phyloP scores from a whole-genome alignment of 2,113 vertebrate species.

The Xiphophorus maculatus region DNA sequence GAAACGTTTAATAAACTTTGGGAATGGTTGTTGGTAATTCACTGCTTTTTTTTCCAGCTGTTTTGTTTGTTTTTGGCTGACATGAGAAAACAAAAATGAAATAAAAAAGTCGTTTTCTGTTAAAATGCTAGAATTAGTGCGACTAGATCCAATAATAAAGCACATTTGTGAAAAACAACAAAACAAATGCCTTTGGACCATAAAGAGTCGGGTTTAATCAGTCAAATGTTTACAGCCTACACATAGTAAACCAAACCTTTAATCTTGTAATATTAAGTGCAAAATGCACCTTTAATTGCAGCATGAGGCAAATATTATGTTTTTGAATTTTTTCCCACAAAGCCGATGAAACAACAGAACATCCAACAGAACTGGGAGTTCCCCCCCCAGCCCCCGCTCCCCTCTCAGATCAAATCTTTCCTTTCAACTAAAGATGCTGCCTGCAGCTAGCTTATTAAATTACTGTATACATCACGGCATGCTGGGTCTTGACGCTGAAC shows the following conservation, averaged over 20 bases:
- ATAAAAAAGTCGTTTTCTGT: too few relatives aligned
- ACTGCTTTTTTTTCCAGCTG: background rate
- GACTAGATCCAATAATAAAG: background rate
- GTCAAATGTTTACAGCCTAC: background rate
- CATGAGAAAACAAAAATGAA: too few relatives aligned
- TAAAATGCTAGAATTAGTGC: background rate
- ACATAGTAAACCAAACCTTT: background rate
- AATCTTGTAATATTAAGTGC: background rate
- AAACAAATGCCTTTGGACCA: background rate
- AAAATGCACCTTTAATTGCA: background rate
- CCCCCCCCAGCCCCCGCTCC: too few relatives aligned
- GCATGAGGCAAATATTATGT: background rate
- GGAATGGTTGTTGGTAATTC: background rate
- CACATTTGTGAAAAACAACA: background rate
- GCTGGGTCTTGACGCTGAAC: slow-evolving; percentile 50
- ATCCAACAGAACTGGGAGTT: slow-evolving; percentile 31
- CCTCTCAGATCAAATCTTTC: slow-evolving; percentile 42
- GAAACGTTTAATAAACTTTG: background rate
- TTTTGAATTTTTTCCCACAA: slow-evolving; percentile 10
- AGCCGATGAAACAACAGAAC: slow-evolving; percentile 19
- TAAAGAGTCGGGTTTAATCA: background rate
- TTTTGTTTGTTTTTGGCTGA: too few relatives aligned
- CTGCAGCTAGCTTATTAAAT: slow-evolving; percentile 48
- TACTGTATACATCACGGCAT: slow-evolving; percentile 46
- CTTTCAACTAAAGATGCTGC: slow-evolving; percentile 49